Percentiles rank a stretch among this genome's conserved stretches.
phyloP scores from a whole-genome alignment of 2,888 invertebrate genomes.

The Melipona bicolor region DNA sequence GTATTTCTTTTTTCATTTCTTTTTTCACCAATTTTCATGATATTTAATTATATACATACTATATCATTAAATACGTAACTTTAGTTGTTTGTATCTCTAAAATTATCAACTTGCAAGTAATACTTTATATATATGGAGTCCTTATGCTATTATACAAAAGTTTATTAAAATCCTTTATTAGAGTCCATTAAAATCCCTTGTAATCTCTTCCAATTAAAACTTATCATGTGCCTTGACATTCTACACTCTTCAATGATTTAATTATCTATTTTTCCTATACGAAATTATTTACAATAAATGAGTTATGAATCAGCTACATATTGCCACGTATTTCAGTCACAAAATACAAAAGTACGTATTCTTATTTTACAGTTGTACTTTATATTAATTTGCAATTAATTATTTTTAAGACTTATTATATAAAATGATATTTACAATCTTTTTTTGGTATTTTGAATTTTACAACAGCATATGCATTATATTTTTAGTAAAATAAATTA shows the following conservation, averaged over 20 bases:
- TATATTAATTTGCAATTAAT: slow-evolving; percentile 10
- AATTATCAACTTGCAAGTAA: too few relatives aligned
- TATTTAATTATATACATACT: too few relatives aligned
- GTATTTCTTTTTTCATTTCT: too few relatives aligned
- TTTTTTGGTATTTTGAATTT: background rate
- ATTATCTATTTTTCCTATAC: background rate
- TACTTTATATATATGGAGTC: too few relatives aligned
- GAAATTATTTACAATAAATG: background rate
- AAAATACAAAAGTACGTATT: slow-evolving; percentile 12
- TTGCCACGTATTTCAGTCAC: background rate
- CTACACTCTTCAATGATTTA: background rate
- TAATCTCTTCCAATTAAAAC: too few relatives aligned
- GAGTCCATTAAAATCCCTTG: too few relatives aligned
- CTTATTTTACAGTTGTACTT: background rate
- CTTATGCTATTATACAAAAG: too few relatives aligned
- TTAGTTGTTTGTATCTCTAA: too few relatives aligned
- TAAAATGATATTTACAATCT: slow-evolving; percentile 23
- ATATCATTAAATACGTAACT: too few relatives aligned
- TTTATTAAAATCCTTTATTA: too few relatives aligned
- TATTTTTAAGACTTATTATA: background rate
- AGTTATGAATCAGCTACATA: background rate
- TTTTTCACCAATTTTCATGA: too few relatives aligned
- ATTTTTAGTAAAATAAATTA: background rate
- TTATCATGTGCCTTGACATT: background rate
- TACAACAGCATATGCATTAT: background rate